These are phyloP conservation scores for Pseudanteris insignis DNA, from an alignment of 2,888 invertebrate species.

Conservation along the genomic window DNA sequence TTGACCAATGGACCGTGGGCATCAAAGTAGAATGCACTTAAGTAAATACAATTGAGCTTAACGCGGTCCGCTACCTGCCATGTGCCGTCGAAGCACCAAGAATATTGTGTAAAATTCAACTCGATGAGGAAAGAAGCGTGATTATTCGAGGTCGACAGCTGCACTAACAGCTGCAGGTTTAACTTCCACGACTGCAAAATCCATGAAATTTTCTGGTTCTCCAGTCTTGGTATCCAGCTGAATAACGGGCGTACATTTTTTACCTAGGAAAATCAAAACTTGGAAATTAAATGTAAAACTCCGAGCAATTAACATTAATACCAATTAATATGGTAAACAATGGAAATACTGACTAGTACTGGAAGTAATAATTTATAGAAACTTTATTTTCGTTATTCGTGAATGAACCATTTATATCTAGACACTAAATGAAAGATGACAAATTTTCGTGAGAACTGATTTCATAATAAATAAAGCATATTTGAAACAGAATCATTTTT, in stretches of 20 bases:
- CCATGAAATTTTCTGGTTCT: constrained; percentile 15
- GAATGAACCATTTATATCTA: too few relatives aligned
- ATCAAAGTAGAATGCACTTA: constrained; percentile 15
- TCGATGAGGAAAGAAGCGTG: constrained; percentile 28
- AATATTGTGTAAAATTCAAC: constrained; percentile 24
- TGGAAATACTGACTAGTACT: too few relatives aligned
- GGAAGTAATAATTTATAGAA: too few relatives aligned
- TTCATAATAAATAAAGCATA: too few relatives aligned
- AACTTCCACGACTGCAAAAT: constrained; percentile 27
- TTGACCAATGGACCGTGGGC: constrained; percentile 4
- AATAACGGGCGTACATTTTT: constrained; percentile 9
- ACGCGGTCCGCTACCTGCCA: constrained; percentile 10
- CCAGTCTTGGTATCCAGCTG: constrained; percentile 7
- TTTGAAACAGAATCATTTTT: too few relatives aligned
- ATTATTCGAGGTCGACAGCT: constrained; percentile 25
- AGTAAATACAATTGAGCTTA: constrained; percentile 10
- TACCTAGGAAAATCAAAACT: constrained; percentile 8
- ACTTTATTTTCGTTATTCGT: too few relatives aligned
- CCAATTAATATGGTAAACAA: neutral
- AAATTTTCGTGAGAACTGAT: too few relatives aligned
- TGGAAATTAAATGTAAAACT: too few relatives aligned
- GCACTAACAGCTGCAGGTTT: constrained; percentile 27
- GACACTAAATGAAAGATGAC: too few relatives aligned
- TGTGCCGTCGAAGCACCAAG: constrained; percentile 11
- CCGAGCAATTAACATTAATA: too few relatives aligned